Base-by-base conservation (phyloP, 2,797 vertebrate genomes). In the Galagoides demidoff region DNA sequence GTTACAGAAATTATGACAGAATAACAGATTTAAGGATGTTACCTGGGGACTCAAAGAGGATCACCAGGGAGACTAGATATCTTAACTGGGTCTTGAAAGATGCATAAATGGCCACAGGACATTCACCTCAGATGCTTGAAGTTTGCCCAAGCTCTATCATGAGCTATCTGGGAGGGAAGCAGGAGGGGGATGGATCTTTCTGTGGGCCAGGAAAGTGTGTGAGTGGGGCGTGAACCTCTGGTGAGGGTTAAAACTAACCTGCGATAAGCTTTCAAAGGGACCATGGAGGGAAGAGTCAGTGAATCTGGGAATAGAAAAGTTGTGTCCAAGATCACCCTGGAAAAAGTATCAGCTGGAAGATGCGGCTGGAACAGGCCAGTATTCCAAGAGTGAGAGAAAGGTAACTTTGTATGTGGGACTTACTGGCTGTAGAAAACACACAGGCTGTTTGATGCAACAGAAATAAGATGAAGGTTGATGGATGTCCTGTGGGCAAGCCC, bases 101-200 rank as follows among this genome's bases (percentile, higher is more conserved):
- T 29, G 2, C 20, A 27, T 13, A 84, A 6, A 31, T 29, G 63
- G 25, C 19, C 61, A 45, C 0, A 61, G 61, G 71, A 68, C 63
- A 57, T 37, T 27, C 17, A 63, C 49, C 31, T 59, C 22, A 88
- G 45, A 16, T 5, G 25, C 55, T 2, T 4, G 23, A 59, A 1
- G 0, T 59, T 23, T 37, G n/a, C 11, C 2, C 7, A 82, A 57
- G 1, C 12, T 55, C 23, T 23, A 0, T 6, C 8, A 2, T 27
- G 25, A 77, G 52, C 11, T 45, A 17, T 31, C 16, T 64, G 31
- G 68, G 7, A 31, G 17, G 3, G 7, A 70, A 57, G 11, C 14
- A 49, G 70, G 37, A 84, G n/a, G 43, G 81, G 29, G 19, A 22
- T 89, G 19, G 29, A 22, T 19, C 2, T 81, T 71, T 77, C 13